These are phyloP conservation scores for Loxodonta africana DNA, from an alignment of 2,113 vertebrate species.

Conservation along the genomic window DNA sequence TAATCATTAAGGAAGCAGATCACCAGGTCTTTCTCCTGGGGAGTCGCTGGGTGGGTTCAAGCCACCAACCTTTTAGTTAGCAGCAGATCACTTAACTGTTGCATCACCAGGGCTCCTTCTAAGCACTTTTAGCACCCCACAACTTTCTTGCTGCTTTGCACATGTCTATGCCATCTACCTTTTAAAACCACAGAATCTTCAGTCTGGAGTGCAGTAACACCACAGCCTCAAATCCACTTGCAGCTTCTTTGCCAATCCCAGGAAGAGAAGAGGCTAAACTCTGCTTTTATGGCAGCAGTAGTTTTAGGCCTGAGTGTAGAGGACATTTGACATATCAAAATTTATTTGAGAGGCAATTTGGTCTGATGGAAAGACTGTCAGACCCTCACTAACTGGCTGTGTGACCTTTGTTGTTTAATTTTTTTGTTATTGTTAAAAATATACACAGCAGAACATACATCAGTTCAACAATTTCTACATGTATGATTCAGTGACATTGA, in stretches of 20 bases:
- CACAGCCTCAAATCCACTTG: neutral
- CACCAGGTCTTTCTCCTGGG: neutral
- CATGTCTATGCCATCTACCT: neutral
- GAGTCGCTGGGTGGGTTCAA: neutral
- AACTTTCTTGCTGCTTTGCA: slow-evolving; percentile 31
- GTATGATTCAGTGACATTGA: too few species aligned
- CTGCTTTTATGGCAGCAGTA: neutral
- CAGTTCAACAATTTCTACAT: too few species aligned
- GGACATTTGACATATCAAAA: neutral
- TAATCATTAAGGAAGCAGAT: neutral
- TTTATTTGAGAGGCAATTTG: slow-evolving; percentile 26
- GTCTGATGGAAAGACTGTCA: neutral
- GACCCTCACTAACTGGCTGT: neutral
- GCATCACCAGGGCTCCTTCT: too few species aligned
- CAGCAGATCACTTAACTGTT: neutral
- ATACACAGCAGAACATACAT: too few species aligned
- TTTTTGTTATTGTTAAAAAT: too few species aligned
- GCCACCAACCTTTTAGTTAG: neutral
- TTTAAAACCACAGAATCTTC: neutral
- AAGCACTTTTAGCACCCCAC: neutral
- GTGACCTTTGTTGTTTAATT: neutral
- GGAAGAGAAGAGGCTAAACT: neutral
- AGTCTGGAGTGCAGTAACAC: neutral
- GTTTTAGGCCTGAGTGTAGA: neutral
- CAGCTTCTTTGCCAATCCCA: neutral